phyloP scores from a whole-genome alignment of 2,113 vertebrate species.

The Phycodurus eques region DNA sequence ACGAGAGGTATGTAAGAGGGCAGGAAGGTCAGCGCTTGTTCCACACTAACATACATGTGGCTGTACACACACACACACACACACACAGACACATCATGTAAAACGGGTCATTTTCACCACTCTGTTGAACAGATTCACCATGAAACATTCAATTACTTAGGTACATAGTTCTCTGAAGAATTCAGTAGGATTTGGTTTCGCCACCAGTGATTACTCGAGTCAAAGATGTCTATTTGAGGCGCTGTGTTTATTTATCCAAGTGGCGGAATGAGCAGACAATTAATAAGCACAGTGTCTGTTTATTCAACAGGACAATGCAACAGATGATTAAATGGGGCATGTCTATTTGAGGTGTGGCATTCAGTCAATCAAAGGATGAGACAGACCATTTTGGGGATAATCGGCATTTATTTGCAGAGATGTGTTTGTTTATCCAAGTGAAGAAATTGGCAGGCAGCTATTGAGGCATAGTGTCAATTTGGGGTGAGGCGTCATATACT shows the following conservation, averaged over 20 bases:
- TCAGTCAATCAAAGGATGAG: neutral
- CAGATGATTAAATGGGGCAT: no score
- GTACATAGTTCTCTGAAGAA: neutral
- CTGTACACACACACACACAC: neutral
- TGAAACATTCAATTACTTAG: conserved; percentile 2
- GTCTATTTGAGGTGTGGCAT: neutral
- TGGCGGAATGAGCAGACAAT: neutral
- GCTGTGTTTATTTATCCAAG: neutral
- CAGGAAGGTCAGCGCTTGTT: conserved; percentile 6
- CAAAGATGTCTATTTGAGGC: neutral
- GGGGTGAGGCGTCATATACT: neutral
- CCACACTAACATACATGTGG: neutral
- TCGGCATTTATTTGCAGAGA: neutral
- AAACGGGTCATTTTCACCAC: conserved; percentile 41
- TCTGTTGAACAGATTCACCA: conserved; percentile 30
- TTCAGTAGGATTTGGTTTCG: neutral
- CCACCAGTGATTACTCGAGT: neutral
- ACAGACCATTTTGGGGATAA: neutral
- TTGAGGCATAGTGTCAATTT: neutral
- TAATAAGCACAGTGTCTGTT: neutral
- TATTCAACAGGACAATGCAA: neutral
- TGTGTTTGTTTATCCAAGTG: neutral
- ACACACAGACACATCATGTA: conserved; percentile 7
- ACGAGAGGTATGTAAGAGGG: conserved; percentile 39
- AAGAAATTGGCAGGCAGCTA: neutral